Base-by-base conservation (phyloP, 2,113 vertebrate genomes). In the Drymodes brunneopygia region DNA sequence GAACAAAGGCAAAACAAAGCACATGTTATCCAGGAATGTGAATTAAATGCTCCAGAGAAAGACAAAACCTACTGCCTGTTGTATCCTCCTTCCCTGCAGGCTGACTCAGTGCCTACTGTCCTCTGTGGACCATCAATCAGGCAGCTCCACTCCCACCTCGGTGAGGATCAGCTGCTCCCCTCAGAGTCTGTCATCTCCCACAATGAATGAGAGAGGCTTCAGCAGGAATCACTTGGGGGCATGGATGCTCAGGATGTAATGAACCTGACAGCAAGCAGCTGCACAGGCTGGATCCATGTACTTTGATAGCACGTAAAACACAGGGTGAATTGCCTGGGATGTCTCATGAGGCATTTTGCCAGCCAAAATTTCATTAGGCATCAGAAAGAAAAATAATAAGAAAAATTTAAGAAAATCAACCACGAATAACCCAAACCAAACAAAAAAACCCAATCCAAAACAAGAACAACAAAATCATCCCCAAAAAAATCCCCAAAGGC, bases 221-320 rank as follows among this genome's bases (percentile, higher is more conserved):
- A 36, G 83, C 77, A 92, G 80, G 48, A 94, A 70, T 64, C 67
- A 78, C 86, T 18, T 33, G 51, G 66, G 62, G 94, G 45, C 67
- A 58, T 4, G 48, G 85, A 88, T 81, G 82, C 53, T 90, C 44
- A 73, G 72, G 56, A 86, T 79, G 40, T 51, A 83, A 95, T 25
- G 74, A 81, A 81, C 78, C 73, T 88, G 92, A 94, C 74, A 92
- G 88, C 70, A 90, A 95, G 88, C 92, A 94, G 88, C 96, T 97
- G 90, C 92, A 83, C 40, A 66, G 47, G 61, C 70, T 90, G 56
- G 13, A 80, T 60, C 48, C 51, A 35, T 57, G 2, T 60, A 88
- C 84, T 88, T 86, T 57, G 88, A 58, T 54, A 51, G 45, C 54
- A 78, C 0, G 1, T 77, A 92, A 87, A 91, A 73, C 51, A 82